Percentiles rank a stretch among this genome's conserved stretches.
Evolutionary conservation across 1,140 invertebrate genomes (phyloP).

Genomic region (Orchesella cincta): DNA sequence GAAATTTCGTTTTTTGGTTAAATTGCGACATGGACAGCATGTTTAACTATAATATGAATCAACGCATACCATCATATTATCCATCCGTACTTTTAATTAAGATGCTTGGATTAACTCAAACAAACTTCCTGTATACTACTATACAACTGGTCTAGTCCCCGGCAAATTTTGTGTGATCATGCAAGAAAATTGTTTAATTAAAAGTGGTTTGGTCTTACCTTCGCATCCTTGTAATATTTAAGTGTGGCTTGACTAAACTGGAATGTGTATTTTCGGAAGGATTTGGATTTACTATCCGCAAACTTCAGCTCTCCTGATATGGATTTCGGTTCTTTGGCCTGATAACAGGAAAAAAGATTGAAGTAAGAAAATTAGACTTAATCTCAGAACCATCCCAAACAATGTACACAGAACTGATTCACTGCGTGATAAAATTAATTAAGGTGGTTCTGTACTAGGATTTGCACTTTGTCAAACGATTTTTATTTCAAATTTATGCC

Average conservation of each 20-base stretch:
- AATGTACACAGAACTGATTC: too few relatives aligned
- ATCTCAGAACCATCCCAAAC: too few relatives aligned
- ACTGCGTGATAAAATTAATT: too few relatives aligned
- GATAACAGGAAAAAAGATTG: constrained; percentile 42
- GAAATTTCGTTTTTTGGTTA: too few relatives aligned
- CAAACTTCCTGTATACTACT: not conserved
- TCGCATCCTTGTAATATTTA: constrained; percentile 77
- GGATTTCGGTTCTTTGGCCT: constrained; percentile 63
- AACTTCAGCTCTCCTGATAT: constrained; percentile 73
- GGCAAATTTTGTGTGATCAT: not conserved
- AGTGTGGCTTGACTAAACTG: constrained; percentile 76
- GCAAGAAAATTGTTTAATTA: constrained; percentile 28
- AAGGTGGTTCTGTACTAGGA: too few relatives aligned
- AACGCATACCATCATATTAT: not conserved
- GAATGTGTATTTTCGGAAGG: constrained; percentile 74
- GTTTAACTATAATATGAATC: not conserved
- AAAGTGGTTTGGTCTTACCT: constrained; percentile 57
- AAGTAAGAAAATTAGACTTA: not conserved
- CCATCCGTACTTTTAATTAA: constrained; percentile 9
- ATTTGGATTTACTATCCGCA: constrained; percentile 73
- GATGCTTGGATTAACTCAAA: not conserved
- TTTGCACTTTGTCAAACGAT: too few relatives aligned
- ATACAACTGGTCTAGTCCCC: not conserved
- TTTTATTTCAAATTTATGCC: too few relatives aligned
- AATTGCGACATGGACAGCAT: not conserved